Evolutionary conservation across 2,797 vertebrate species (phyloP).

Genomic region (Pelodytes ibericus): DNA sequence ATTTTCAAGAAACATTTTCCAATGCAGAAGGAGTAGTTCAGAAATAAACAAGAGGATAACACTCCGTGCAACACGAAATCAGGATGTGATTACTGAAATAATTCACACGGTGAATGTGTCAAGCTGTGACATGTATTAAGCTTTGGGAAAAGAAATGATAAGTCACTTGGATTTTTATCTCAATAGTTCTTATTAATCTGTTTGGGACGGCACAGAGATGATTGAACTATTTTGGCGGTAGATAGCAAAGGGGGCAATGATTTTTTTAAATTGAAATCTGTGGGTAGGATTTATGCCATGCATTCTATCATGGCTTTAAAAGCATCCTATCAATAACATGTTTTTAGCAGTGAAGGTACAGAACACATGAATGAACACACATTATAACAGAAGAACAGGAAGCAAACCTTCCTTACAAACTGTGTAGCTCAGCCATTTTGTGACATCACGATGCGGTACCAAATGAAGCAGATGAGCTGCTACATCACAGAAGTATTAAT

Average conservation of each 20-base stretch:
- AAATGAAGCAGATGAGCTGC: too few species aligned
- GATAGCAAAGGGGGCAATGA: neutral
- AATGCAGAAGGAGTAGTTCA: neutral
- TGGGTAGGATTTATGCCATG: too few species aligned
- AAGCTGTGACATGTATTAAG: conserved; percentile 43
- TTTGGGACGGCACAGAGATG: conserved; percentile 9
- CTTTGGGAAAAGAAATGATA: conserved; percentile 9
- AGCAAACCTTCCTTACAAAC: too few species aligned
- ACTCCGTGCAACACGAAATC: neutral
- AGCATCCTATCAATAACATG: too few species aligned
- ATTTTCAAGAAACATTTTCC: neutral
- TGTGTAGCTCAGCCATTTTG: too few species aligned
- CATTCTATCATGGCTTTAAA: too few species aligned
- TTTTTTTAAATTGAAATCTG: neutral
- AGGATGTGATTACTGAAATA: conserved; percentile 33
- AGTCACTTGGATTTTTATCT: conserved; percentile 33
- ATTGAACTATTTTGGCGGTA: conserved; percentile 21
- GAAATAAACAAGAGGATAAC: neutral
- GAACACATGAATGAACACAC: too few species aligned
- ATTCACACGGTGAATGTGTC: conserved; percentile 41
- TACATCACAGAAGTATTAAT: too few species aligned
- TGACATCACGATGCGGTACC: too few species aligned
- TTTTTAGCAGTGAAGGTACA: too few species aligned
- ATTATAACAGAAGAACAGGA: too few species aligned
- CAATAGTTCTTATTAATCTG: conserved; percentile 22